phyloP scores from a whole-genome alignment of 2,113 vertebrate genomes.

The Anas platyrhynchos region DNA sequence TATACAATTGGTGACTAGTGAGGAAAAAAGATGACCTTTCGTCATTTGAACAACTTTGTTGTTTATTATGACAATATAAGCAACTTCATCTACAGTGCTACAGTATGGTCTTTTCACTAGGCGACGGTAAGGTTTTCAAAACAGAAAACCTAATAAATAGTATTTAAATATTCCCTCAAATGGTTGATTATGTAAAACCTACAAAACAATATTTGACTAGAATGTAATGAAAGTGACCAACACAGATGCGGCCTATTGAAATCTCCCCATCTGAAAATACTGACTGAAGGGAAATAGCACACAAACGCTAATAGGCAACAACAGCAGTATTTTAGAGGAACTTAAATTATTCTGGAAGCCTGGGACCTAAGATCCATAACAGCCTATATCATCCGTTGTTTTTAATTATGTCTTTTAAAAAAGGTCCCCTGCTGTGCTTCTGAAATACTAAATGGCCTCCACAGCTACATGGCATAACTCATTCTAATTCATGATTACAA shows the following conservation, averaged over 20 bases:
- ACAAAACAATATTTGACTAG: neutral
- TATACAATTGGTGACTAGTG: neutral
- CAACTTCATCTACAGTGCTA: neutral
- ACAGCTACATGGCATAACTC: conserved; percentile 73
- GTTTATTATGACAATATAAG: conserved; percentile 48
- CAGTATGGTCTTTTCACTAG: neutral
- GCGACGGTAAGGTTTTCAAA: neutral
- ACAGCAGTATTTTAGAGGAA: conserved; percentile 51
- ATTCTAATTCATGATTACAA: conserved; percentile 77
- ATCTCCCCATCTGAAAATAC: neutral
- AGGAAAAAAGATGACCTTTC: conserved; percentile 14
- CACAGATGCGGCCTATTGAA: neutral
- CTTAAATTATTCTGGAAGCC: conserved; percentile 70
- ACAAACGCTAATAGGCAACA: conserved; percentile 32
- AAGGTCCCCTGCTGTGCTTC: conserved; percentile 76
- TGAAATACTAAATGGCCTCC: conserved; percentile 77
- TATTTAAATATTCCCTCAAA: conserved; percentile 23
- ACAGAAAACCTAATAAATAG: neutral
- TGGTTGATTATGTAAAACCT: neutral
- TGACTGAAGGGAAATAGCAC: conserved; percentile 13
- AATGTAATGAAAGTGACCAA: neutral
- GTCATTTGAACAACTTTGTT: conserved; percentile 39
- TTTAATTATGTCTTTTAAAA: conserved; percentile 80
- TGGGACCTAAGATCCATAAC: conserved; percentile 70
- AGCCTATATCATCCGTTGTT: conserved; percentile 73